Evolutionary conservation across 2,888 invertebrate genomes (phyloP), one percentile per base, ranked within the genome.

Genomic region (Epinotia ramella): DNA sequence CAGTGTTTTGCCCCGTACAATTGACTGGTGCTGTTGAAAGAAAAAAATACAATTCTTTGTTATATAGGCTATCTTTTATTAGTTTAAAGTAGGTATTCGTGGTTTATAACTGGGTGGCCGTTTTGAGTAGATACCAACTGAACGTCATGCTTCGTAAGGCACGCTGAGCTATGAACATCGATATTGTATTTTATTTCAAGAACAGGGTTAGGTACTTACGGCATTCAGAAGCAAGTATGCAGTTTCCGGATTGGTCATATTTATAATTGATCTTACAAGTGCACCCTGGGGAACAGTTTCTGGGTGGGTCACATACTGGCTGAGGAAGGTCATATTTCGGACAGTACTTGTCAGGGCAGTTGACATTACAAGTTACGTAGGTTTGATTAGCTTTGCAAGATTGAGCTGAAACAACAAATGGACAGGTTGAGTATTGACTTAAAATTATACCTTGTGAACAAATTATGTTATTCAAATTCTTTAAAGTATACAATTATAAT

Each of bases 161-260:
- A 33, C 46, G 12, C 13, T 4, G n/a, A n/a, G n/a, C n/a, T n/a
- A n/a, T 12, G 2, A 46, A 13, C 3, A 62, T 5, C 62, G n/a
- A 33, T 62, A 2, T 33, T 4, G 33, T 33, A 33, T 33, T 33
- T 33, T 33, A 33, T 33, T 33, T 3, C 49, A 3, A 49, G 12
- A 49, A 13, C 11, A 13, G 7, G 20, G 13, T 60, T n/a, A n/a
- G n/a, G n/a, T 56, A 73, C 78, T 78, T n/a, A 78, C 78, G 73
- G 44, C 78, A 78, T 69, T 78, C 78, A 12, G 78, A 77, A 20
- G 77, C 78, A 57, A 72, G 69, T 44, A 77, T 71, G 40, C 78
- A 78, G 40, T 77, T 63, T 49, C 77, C 78, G 53, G 18, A 18
- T 24, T 67, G 24, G 44, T 78, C 60, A 40, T 73, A 71, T 65